Conservation (phyloP, 1,140 invertebrate genomes). For the Dendroctonus valens region DNA sequence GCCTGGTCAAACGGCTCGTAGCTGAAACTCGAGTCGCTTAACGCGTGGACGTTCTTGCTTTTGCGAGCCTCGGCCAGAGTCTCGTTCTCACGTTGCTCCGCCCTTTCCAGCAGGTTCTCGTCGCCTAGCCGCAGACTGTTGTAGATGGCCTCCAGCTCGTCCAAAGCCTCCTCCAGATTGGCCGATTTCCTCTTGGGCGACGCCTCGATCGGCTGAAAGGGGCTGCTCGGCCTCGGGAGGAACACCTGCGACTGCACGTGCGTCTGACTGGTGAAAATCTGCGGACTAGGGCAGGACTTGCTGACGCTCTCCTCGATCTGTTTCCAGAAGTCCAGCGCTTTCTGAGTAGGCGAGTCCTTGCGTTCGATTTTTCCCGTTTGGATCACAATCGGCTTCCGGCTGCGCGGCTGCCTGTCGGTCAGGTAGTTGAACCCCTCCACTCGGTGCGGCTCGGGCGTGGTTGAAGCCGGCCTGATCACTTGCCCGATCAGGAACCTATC, state of each 20-base stretch:
- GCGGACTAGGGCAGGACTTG: constrained; percentile 37
- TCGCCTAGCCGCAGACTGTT: constrained; percentile 78
- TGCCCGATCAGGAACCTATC: constrained; percentile 37
- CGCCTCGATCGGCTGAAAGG: constrained; percentile 39
- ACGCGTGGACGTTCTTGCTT: constrained; percentile 33
- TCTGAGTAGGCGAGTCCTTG: constrained; percentile 34
- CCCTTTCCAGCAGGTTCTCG: constrained; percentile 75
- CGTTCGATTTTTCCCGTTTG: constrained; percentile 35
- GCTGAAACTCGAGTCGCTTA: constrained; percentile 47
- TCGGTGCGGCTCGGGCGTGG: constrained; percentile 53
- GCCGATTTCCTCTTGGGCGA: constrained; percentile 54
- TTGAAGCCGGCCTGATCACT: constrained; percentile 56
- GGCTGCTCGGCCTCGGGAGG: constrained; percentile 38
- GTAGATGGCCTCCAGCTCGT: constrained; percentile 87
- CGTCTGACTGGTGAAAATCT: constrained; percentile 48
- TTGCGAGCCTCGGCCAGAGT: constrained; percentile 38
- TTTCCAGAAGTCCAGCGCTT: constrained; percentile 63
- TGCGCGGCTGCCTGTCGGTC: constrained; percentile 65
- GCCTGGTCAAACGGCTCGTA: constrained; percentile 46
- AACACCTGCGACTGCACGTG: constrained; percentile 46
- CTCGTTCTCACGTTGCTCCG: constrained; percentile 72
- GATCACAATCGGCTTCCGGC: constrained; percentile 60
- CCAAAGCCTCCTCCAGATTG: constrained; percentile 82
- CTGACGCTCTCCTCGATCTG: constrained; percentile 57
- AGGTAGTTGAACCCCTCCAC: constrained; percentile 59